A percentile compares a stretch with the other conserved stretches of the same genome.
These are phyloP conservation scores for Luscinia megarhynchos DNA, from an alignment of 2,797 vertebrate species.

Conservation along the genomic window DNA sequence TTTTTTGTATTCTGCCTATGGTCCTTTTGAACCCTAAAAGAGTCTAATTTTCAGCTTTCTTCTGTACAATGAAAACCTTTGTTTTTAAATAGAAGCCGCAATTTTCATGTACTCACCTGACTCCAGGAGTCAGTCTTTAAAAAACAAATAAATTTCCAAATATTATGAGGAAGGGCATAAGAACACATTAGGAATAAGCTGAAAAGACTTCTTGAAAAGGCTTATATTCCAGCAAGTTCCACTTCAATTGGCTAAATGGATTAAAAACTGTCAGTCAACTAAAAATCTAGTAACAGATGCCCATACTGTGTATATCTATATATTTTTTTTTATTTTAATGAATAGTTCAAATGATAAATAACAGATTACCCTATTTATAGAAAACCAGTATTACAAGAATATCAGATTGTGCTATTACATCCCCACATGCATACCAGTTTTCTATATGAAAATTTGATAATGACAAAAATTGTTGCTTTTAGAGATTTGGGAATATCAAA, in stretches of 20 bases:
- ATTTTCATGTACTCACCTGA: not conserved
- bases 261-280: conserved; percentile 57
- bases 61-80: not conserved
- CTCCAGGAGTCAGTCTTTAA: not conserved
- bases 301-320: conserved; percentile 48
- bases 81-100: not conserved
- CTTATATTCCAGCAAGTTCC: conserved; percentile 25
- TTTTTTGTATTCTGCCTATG: not conserved
- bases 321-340: conserved; percentile 61
- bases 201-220: not conserved
- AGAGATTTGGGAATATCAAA: conserved; percentile 65
- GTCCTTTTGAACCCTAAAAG: not conserved
- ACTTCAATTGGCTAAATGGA: conserved; percentile 27
- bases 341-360: conserved; percentile 79
- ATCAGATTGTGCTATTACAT: conserved; percentile 79
- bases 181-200: not conserved
- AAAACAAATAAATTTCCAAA: conserved; percentile 9
- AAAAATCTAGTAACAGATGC: conserved; percentile 72
- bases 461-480: conserved; percentile 74
- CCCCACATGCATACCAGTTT: conserved; percentile 72
- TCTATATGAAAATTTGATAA: conserved; percentile 77
- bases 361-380: conserved; percentile 81
- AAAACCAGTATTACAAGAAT: conserved; percentile 75
- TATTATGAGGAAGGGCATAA: conserved; percentile 15
- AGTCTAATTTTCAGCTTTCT: not conserved